Base-by-base conservation (phyloP, 2,888 invertebrate species). In the Pollenia amentaria region DNA sequence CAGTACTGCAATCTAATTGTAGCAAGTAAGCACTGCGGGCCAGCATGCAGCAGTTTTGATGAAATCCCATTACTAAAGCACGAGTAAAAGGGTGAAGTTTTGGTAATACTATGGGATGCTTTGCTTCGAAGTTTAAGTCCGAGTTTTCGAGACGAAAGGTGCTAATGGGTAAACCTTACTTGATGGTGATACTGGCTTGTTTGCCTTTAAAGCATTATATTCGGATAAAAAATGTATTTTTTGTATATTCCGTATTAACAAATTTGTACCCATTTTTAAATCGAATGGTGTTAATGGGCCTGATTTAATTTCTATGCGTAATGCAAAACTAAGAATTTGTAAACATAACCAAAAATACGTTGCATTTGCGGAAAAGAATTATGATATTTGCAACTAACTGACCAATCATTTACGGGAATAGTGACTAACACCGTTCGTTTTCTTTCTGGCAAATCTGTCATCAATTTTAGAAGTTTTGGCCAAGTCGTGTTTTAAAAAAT, bases 1-100 rank as follows among this genome's bases (percentile, higher is more conserved):
- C 87, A 89, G 51, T 88, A 88, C n/a, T 83, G 88, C 14, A 64
- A 79, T 1, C 88, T 77, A 83, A 88, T 82, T 16, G 16, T 42
- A 18, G 2, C 64, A 42, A 16, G 44, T 64, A 44, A 44, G 18
- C 18, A 44, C 11, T 12, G 18, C 42, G 40, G 80, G 12, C 88
- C 87, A 69, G 79, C 82, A 72, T 87, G 87, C 18, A 85, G 3
- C 70, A 76, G 42, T 55, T 80, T 10, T 75, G 11, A 55, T 87
- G 87, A 70, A 80, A 86, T 29, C 69, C 9, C 29, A 51, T 40
- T 40, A 70, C 53, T 14, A 70, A 12, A 11, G 70, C 48, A 8
- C 40, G 29, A 18, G 48, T 67, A 29, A 67, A 29, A 21, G 67
- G 67, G 16, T 70, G 42, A 53, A 21, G 70, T n/a, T n/a, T n/a